Conservation (phyloP, 1,140 invertebrate genomes). For the Trichoplusia ni region DNA sequence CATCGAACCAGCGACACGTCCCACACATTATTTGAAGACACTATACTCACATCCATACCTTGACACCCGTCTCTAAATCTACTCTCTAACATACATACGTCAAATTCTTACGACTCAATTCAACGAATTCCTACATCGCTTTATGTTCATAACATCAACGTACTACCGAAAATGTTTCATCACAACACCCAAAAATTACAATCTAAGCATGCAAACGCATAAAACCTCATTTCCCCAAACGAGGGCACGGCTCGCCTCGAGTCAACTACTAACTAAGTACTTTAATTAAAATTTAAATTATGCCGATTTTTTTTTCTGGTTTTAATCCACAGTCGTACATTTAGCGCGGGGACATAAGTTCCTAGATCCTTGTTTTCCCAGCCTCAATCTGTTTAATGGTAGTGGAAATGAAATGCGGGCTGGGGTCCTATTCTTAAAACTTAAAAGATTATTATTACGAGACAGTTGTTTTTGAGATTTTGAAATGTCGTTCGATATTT, state of each 20-base stretch:
- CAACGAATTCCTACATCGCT: too few species aligned
- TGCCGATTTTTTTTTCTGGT: slow-evolving; percentile 12
- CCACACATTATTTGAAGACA: too few species aligned
- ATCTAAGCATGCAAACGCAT: too few species aligned
- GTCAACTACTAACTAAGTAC: slow-evolving; percentile 13
- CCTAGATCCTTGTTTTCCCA: slow-evolving; percentile 59
- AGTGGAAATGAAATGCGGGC: slow-evolving; percentile 58
- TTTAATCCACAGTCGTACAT: background rate
- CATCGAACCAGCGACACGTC: too few species aligned
- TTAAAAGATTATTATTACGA: background rate
- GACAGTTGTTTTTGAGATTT: background rate
- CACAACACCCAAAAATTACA: too few species aligned
- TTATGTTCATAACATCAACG: too few species aligned
- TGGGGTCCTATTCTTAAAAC: slow-evolving; percentile 22
- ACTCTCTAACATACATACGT: too few species aligned
- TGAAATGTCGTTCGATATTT: background rate
- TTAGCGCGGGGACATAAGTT: slow-evolving; percentile 34
- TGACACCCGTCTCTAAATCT: too few species aligned
- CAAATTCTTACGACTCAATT: too few species aligned
- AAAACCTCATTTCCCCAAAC: background rate
- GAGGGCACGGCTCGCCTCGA: background rate
- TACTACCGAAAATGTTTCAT: too few species aligned
- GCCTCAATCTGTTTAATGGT: slow-evolving; percentile 66
- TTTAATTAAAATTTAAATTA: slow-evolving; percentile 27
- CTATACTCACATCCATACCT: too few species aligned